Percentiles rank a stretch among this genome's conserved stretches.
Conservation (phyloP, 2,797 vertebrate genomes). For the Rhinella marina region DNA sequence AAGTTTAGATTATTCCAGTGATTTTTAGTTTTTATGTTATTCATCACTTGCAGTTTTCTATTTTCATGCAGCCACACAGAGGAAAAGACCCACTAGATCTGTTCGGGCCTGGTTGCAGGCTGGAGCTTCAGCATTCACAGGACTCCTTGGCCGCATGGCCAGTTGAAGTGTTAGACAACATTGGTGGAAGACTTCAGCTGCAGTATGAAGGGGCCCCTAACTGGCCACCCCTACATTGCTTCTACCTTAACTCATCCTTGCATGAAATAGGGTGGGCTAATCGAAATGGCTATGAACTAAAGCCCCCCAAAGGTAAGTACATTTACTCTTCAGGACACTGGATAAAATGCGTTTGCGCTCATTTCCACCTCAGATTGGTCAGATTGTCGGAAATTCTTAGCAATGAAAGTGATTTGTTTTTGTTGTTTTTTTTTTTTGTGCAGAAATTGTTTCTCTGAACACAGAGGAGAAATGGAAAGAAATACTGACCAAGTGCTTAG, state of each 20-base stretch:
- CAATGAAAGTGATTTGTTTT: too few species aligned
- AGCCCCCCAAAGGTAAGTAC: slow-evolving; percentile 84
- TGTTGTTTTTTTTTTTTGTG: slow-evolving; percentile 32
- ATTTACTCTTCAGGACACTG: not conserved
- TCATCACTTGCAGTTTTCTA: not conserved
- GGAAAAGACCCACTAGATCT: slow-evolving; percentile 92
- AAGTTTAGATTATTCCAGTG: not conserved
- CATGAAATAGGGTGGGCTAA: slow-evolving; percentile 93
- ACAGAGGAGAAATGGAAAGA: slow-evolving; percentile 88
- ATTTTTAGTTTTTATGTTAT: not conserved
- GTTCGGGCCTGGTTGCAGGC: slow-evolving; percentile 84
- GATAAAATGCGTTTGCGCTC: not conserved
- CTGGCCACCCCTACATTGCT: slow-evolving; percentile 84
- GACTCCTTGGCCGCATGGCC: slow-evolving; percentile 85
- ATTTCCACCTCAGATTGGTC: not conserved
- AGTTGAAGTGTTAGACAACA: slow-evolving; percentile 88
- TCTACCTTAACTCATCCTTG: slow-evolving; percentile 92
- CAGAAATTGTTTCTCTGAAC: slow-evolving; percentile 85
- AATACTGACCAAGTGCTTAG: slow-evolving; percentile 81
- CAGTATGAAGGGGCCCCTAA: slow-evolving; percentile 83
- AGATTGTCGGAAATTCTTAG: not conserved
- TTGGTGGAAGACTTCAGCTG: slow-evolving; percentile 89
- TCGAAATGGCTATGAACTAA: slow-evolving; percentile 82
- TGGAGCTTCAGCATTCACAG: slow-evolving; percentile 86
- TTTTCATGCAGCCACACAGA: slow-evolving; percentile 81